Conservation (phyloP, 2,888 invertebrate genomes). For the Aquatica leii region DNA sequence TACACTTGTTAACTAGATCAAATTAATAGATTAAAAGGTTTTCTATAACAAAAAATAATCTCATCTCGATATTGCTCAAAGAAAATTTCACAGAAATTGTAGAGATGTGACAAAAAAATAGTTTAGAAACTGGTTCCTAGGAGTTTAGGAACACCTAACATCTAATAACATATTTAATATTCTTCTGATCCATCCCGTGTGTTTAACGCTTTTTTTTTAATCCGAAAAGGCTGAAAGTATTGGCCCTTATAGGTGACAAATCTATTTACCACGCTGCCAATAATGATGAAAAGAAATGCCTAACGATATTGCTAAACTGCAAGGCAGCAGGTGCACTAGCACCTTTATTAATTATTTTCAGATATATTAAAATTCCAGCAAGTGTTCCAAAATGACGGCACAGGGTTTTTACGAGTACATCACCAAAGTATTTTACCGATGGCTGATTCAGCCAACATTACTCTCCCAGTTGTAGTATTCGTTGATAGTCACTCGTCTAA, state of each 20-base stretch:
- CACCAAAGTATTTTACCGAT: constrained; percentile 52
- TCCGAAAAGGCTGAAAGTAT: no score
- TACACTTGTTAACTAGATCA: no score
- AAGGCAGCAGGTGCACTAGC: constrained; percentile 42
- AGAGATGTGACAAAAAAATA: no score
- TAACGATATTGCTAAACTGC: constrained; percentile 44
- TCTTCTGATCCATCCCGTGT: no score
- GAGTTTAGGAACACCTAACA: no score
- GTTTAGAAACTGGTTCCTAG: no score
- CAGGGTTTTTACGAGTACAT: constrained; percentile 55
- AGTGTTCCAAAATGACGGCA: constrained; percentile 47
- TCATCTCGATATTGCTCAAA: neutral
- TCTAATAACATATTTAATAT: no score
- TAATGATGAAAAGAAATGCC: constrained; percentile 48
- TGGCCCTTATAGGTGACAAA: constrained; percentile 50
- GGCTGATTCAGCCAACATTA: constrained; percentile 51
- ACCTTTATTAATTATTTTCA: constrained; percentile 26
- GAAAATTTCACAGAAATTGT: no score
- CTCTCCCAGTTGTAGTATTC: constrained; percentile 51
- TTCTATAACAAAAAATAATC: neutral
- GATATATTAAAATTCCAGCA: constrained; percentile 17
- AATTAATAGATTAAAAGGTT: neutral
- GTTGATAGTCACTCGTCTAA: constrained; percentile 47
- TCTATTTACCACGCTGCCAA: constrained; percentile 26
- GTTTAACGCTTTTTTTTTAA: no score